These are phyloP conservation scores for Agrenia bidenticulata DNA, from an alignment of 2,888 invertebrate genomes.

Conservation along the genomic window DNA sequence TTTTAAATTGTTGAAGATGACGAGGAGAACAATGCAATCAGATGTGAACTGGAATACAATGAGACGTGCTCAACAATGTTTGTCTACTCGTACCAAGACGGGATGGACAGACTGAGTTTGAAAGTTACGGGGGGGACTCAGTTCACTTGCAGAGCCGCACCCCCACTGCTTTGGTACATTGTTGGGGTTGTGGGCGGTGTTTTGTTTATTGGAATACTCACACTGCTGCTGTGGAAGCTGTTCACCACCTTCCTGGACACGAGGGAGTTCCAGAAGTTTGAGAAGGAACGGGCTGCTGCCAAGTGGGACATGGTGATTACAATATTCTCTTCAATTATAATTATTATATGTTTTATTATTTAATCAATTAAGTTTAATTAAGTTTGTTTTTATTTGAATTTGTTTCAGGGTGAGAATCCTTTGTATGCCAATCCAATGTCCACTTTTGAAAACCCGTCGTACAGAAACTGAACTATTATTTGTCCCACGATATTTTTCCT, in stretches of 20 bases:
- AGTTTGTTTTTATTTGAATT: not conserved
- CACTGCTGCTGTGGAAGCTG: constrained; percentile 94
- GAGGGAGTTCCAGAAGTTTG: constrained; percentile 94
- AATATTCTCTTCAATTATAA: not conserved
- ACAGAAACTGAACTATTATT: constrained; percentile 12
- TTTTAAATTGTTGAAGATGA: not conserved
- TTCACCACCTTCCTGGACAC: constrained; percentile 95
- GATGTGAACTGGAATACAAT: constrained; percentile 4
- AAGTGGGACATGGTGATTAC: constrained; percentile 94
- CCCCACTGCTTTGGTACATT: constrained; percentile 19
- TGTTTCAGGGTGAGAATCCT: constrained; percentile 36
- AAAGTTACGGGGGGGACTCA: not conserved
- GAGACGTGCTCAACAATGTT: constrained; percentile 10
- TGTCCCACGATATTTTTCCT: too few relatives aligned
- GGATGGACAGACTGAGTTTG: not conserved
- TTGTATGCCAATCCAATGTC: constrained; percentile 29
- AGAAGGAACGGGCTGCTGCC: constrained; percentile 95
- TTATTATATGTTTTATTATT: not conserved
- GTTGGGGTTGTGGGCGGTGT: constrained; percentile 95
- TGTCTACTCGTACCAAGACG: constrained; percentile 2
- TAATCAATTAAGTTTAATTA: not conserved
- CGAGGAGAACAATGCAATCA: not conserved
- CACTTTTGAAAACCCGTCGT: constrained; percentile 33
- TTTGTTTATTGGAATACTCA: constrained; percentile 88
- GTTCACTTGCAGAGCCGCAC: not conserved